Conservation (phyloP, 2,113 vertebrate genomes). For the Parus major region DNA sequence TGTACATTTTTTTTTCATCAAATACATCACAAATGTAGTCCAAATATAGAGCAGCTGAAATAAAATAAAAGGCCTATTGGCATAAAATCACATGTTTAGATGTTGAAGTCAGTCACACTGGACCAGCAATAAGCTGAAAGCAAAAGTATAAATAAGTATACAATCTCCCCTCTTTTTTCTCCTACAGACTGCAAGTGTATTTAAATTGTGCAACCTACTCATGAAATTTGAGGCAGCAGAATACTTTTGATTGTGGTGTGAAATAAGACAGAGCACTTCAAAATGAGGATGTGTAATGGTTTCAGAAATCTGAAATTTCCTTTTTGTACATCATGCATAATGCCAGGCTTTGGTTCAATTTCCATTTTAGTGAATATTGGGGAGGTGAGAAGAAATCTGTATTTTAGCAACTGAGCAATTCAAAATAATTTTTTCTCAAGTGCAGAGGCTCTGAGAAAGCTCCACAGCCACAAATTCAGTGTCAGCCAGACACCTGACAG, state of each 20-base stretch:
- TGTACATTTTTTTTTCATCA: background rate
- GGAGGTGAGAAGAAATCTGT: conserved; percentile 5
- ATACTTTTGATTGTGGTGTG: background rate
- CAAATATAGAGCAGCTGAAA: background rate
- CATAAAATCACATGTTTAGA: background rate
- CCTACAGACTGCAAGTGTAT: background rate
- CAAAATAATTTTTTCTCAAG: background rate
- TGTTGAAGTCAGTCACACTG: background rate
- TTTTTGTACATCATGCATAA: background rate
- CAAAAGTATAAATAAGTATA: background rate
- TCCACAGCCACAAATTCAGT: background rate
- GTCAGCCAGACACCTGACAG: accelerated
- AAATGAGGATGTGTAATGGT: background rate
- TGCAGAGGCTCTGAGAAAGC: background rate
- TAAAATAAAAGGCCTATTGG: background rate
- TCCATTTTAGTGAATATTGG: conserved; percentile 13
- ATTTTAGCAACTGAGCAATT: background rate
- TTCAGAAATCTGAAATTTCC: background rate
- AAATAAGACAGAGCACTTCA: background rate
- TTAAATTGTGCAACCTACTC: background rate
- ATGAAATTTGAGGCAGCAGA: background rate
- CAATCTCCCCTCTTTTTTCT: background rate
- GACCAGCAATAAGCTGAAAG: background rate
- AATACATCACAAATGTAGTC: background rate
- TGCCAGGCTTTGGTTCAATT: conserved; percentile 11